Percentiles rank a stretch among this genome's conserved stretches.
Conservation (phyloP, 1,140 invertebrate genomes). For the Rhagoletis zephyria region DNA sequence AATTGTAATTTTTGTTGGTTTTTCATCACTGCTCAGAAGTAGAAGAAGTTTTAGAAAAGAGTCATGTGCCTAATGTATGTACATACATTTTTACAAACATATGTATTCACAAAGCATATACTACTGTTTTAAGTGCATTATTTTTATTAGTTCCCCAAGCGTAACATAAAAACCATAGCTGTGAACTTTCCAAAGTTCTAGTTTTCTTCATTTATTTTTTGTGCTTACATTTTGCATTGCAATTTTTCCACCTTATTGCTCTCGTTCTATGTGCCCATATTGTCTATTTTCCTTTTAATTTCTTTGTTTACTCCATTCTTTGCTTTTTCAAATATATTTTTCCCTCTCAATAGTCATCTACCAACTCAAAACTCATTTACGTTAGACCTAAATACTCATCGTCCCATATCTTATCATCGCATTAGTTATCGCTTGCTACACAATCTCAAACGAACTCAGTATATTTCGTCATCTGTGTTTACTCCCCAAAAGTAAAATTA, state of each 20-base stretch:
- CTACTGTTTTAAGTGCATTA: background rate
- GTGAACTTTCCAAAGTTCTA: too few species aligned
- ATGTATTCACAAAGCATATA: too few species aligned
- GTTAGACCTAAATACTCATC: background rate
- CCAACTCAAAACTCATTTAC: background rate
- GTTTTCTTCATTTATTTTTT: background rate
- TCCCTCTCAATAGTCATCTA: background rate
- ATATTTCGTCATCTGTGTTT: background rate
- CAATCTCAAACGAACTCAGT: background rate
- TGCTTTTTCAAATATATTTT: background rate
- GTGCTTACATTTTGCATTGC: background rate
- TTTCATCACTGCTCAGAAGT: too few species aligned
- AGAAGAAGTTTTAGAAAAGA: too few species aligned
- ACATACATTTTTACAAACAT: too few species aligned
- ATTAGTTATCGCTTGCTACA: slow-evolving; percentile 12
- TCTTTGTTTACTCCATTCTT: background rate
- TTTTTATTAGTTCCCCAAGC: background rate
- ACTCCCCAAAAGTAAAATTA: background rate
- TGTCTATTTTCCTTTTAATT: background rate
- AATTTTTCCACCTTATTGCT: background rate
- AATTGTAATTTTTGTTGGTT: too few species aligned
- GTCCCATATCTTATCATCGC: slow-evolving; percentile 24
- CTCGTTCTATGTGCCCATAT: background rate
- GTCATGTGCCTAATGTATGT: too few species aligned
- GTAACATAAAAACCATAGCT: background rate